Evolutionary conservation across 2,797 vertebrate species (phyloP).

Genomic region (Ambastaia sidthimunki): DNA sequence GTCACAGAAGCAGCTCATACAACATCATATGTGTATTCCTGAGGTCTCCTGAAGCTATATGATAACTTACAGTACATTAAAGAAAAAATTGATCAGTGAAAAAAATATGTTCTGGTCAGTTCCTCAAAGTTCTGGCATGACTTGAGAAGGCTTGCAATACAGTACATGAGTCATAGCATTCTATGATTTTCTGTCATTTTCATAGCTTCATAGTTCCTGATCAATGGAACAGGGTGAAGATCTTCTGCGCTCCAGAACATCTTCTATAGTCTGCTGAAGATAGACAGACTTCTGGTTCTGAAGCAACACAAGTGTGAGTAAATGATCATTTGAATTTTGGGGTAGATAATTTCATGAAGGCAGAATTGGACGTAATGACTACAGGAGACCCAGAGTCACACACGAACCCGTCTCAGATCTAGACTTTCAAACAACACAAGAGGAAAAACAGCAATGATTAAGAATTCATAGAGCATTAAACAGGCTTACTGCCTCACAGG

Average conservation of each 20-base stretch:
- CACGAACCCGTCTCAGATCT: not conserved
- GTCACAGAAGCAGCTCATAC: no score
- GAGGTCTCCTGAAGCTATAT: not conserved
- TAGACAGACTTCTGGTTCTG: no score
- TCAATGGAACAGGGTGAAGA: not conserved
- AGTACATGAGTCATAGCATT: no score
- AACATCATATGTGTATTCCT: not conserved
- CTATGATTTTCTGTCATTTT: not conserved
- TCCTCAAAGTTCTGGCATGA: not conserved
- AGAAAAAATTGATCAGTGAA: no score
- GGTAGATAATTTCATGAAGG: not conserved
- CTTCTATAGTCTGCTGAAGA: not conserved
- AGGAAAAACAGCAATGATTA: constrained; percentile 39
- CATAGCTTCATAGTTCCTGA: not conserved
- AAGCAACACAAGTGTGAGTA: not conserved
- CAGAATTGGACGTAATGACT: constrained; percentile 9
- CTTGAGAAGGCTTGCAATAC: not conserved
- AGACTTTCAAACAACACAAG: not conserved
- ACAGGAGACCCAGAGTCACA: not conserved
- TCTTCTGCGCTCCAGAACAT: no score
- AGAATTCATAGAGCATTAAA: constrained; percentile 56
- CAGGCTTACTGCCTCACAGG: constrained; percentile 55
- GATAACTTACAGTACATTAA: no score
- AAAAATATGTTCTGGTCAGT: no score
- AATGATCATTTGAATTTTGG: not conserved